Evolutionary conservation across 1,140 invertebrate genomes (phyloP).

Genomic region (Euborellia annulipes): DNA sequence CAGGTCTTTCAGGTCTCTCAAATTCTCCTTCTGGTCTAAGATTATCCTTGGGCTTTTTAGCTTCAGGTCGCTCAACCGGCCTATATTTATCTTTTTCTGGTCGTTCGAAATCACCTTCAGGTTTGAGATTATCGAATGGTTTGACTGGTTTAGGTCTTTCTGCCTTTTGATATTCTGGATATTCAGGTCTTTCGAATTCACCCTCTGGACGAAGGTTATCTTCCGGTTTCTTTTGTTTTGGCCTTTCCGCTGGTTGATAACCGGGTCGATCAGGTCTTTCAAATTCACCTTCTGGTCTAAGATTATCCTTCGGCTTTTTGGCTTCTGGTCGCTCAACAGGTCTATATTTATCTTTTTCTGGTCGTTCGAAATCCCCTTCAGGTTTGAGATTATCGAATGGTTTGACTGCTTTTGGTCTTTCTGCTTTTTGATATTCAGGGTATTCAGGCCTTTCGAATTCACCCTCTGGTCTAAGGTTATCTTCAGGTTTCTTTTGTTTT

Average conservation of each 20-base stretch:
- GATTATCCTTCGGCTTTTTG: constrained; percentile 29
- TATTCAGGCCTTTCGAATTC: constrained; percentile 29
- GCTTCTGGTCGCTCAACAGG: constrained; percentile 21
- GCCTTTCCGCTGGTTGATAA: constrained; percentile 30
- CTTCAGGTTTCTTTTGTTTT: constrained; percentile 26
- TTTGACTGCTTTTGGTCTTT: constrained; percentile 21
- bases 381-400: constrained; percentile 26
- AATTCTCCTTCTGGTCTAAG: constrained; percentile 37
- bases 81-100: constrained; percentile 15
- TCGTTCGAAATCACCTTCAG: constrained; percentile 38
- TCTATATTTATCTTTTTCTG: neutral
- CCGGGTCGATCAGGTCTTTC: constrained; percentile 17
- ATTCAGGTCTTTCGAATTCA: constrained; percentile 30
- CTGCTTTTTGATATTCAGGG: constrained; percentile 18
- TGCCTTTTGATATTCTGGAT: constrained; percentile 34
- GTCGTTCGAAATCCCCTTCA: constrained; percentile 18
- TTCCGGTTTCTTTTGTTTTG: constrained; percentile 30
- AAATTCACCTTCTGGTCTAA: constrained; percentile 32
- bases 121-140: constrained; percentile 31
- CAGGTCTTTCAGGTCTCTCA: constrained; percentile 15
- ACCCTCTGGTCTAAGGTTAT: constrained; percentile 32
- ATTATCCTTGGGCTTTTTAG: constrained; percentile 36
- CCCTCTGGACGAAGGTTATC: constrained; percentile 42
- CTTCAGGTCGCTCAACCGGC: constrained; percentile 8
- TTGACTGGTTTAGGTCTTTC: constrained; percentile 24